A percentile compares a stretch with the other conserved stretches of the same genome.
These are phyloP conservation scores for Andrena haemorrhoa DNA, from an alignment of 2,888 invertebrate species.

Conservation along the genomic window DNA sequence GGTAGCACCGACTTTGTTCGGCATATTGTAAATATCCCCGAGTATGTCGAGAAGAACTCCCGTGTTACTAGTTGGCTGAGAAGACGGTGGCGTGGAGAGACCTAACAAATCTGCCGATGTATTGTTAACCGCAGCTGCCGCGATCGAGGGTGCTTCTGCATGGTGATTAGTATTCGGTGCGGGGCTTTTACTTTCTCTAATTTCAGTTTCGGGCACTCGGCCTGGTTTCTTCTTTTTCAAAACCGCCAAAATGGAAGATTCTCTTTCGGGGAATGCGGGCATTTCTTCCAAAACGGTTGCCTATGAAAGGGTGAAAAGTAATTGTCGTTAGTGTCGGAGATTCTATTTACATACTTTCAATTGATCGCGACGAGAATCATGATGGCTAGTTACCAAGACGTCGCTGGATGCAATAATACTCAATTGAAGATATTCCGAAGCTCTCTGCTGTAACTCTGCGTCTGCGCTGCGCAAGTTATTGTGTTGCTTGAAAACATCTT, in stretches of 20 bases:
- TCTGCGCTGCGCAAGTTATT: constrained; percentile 99
- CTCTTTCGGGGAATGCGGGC: constrained; percentile 99
- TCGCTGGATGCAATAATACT: constrained; percentile 98
- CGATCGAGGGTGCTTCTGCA: constrained; percentile 79
- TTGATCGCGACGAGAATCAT: neutral
- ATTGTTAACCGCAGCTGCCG: constrained; percentile 85
- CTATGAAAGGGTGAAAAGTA: constrained; percentile 78
- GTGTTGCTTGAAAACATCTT: constrained; percentile 97
- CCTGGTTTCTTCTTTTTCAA: constrained; percentile 99
- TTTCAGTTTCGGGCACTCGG: constrained; percentile 95
- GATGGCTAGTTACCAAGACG: constrained; percentile 89
- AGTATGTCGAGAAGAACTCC: constrained; percentile 95
- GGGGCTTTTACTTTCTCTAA: constrained; percentile 93
- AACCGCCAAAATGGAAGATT: constrained; percentile 98
- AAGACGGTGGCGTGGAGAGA: constrained; percentile 94
- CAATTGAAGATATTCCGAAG: constrained; percentile 98
- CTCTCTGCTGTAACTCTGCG: constrained; percentile 98
- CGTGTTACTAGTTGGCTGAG: constrained; percentile 89
- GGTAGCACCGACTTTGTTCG: constrained; percentile 87
- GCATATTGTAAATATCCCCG: constrained; percentile 93
- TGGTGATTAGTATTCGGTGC: constrained; percentile 86
- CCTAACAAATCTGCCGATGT: constrained; percentile 94
- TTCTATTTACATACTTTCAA: neutral
- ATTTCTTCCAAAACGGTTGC: constrained; percentile 99
- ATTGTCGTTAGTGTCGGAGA: neutral